phyloP scores from a whole-genome alignment of 1,140 invertebrate species.

The Ooceraea biroi region DNA sequence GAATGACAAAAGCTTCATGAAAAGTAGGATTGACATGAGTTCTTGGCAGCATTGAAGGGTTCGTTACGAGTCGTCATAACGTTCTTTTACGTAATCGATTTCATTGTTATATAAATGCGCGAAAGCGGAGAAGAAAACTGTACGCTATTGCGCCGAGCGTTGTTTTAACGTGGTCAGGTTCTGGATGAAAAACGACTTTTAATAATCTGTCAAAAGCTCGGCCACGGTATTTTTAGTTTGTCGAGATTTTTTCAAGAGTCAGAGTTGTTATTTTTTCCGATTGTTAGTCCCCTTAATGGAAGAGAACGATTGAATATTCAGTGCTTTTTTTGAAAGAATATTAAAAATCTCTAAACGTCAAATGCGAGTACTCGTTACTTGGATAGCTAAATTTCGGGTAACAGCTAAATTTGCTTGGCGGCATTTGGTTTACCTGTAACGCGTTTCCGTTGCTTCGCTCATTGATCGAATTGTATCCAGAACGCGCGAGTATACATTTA shows the following conservation, averaged over 20 bases:
- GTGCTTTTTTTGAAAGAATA: neutral
- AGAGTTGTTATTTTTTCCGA: no score
- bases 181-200: no score
- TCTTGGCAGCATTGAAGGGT: conserved; percentile 69
- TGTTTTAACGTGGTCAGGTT: no score
- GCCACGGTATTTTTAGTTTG: no score
- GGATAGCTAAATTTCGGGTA: neutral
- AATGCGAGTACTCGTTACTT: neutral
- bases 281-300: no score
- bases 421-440: neutral
- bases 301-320: neutral
- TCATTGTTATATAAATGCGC: neutral
- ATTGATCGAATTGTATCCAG: conserved; percentile 10
- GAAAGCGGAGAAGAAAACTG: neutral
- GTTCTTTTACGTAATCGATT: conserved; percentile 15
- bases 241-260: no score
- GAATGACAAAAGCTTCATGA: conserved; percentile 72
- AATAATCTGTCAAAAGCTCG: no score
- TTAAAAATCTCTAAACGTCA: conserved; percentile 21
- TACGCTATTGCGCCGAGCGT: neutral
- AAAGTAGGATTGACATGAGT: conserved; percentile 55
- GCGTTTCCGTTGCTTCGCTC: conserved; percentile 8
- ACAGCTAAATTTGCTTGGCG: conserved; percentile 21
- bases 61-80: conserved; percentile 53
- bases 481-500: neutral